Evolutionary conservation across 2,113 vertebrate species (phyloP), one percentile per base, ranked within the genome.

Genomic region (Neogobius melanostomus): DNA sequence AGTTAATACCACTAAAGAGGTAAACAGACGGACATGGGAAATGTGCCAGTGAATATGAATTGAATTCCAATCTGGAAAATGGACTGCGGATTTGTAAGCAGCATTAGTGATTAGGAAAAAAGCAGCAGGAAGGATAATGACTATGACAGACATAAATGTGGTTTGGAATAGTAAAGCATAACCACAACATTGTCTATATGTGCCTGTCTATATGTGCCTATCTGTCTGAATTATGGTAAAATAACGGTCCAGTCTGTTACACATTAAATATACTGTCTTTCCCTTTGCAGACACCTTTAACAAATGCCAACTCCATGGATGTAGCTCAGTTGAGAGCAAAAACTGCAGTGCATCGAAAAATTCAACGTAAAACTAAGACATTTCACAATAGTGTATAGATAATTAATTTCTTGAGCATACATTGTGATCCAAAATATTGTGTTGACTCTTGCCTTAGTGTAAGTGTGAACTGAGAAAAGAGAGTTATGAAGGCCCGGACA

Each of bases 1-100:
- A 77, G 75, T 69, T 79, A 75, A 81, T 74, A 65, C 81, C 80
- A 43, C 42, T 67, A 59, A 71, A 77, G 66, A 74, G 60, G 69
- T 76, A 85, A 81, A 88, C 74, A 80, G 65, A 74, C 44, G 69
- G 48, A 17, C 61, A 44, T 79, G 60, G 56, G 54, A 76, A 82
- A 74, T 69, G 62, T 73, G 52, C 69, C 68, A 73, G 8, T 81
- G 72, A 72, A 68, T 71, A 47, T 68, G 70, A 73, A 66, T 16
- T 60, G 47, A 44, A 76, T 66, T 71, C 64, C 28, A 36, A 36
- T 36, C 4, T 36, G 66, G 64, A 64, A 82, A 72, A 72, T 71
- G 53, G 57, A 65, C 72, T 72, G 77, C 60, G 60, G 63, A 72
- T 74, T 71, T 11, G 6, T 66, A 68, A 60, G 64, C 50, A 59